Evolutionary conservation across 2,888 invertebrate genomes (phyloP).

Genomic region (Mimas tiliae): DNA sequence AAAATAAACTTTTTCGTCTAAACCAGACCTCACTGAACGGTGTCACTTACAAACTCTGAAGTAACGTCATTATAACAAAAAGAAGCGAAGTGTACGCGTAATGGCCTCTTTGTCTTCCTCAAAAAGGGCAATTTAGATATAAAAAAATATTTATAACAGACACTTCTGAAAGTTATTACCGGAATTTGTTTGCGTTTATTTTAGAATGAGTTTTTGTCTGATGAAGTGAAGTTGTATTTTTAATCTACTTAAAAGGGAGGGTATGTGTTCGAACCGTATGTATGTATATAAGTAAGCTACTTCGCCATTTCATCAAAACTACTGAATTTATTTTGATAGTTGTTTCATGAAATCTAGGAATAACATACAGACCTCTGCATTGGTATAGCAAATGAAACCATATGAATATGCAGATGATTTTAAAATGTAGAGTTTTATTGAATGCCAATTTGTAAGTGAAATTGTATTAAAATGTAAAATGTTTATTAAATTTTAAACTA

Average conservation of each 20-base stretch:
- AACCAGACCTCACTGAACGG: constrained; percentile 6
- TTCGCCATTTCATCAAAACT: too few relatives aligned
- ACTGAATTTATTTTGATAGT: too few relatives aligned
- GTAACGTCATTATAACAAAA: constrained; percentile 47
- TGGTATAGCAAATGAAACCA: too few relatives aligned
- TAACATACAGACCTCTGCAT: too few relatives aligned
- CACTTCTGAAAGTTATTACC: constrained; percentile 28
- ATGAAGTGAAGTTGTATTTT: neutral
- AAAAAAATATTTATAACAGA: constrained; percentile 36
- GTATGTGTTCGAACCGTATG: too few relatives aligned
- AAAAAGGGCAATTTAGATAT: constrained; percentile 48
- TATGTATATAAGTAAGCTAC: too few relatives aligned
- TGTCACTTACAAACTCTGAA: constrained; percentile 44
- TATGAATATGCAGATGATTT: too few relatives aligned
- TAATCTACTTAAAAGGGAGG: too few relatives aligned
- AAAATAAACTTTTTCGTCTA: neutral
- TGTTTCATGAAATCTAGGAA: too few relatives aligned
- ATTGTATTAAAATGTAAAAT: neutral
- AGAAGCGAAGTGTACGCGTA: constrained; percentile 41
- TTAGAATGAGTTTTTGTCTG: neutral
- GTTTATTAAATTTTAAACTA: neutral
- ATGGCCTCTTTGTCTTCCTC: constrained; percentile 46
- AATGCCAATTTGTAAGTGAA: neutral
- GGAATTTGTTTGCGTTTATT: constrained; percentile 15
- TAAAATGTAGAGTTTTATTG: too few relatives aligned